These are phyloP conservation scores for Channa argus DNA, from an alignment of 2,113 vertebrate species.

Conservation along the genomic window DNA sequence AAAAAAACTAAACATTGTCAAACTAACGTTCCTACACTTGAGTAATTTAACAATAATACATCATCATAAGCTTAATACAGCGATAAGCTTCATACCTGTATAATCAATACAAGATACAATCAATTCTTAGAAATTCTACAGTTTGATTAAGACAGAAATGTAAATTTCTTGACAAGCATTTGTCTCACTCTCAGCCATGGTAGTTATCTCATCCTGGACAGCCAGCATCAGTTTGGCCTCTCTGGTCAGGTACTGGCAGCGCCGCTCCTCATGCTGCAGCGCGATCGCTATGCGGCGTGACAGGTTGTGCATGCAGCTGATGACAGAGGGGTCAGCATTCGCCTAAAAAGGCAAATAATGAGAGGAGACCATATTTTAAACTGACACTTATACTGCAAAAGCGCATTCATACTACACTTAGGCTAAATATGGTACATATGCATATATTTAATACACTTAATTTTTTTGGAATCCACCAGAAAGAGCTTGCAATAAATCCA, in stretches of 20 bases:
- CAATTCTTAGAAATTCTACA: not conserved
- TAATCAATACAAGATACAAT: not conserved
- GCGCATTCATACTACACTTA: no score
- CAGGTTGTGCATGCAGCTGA: conserved; percentile 94
- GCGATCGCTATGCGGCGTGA: conserved; percentile 94
- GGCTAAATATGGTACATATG: no score
- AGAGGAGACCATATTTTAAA: not conserved
- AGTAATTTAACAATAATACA: not conserved
- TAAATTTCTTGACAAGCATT: not conserved
- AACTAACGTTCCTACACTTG: not conserved
- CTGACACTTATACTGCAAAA: no score
- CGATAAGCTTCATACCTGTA: not conserved
- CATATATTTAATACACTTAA: no score
- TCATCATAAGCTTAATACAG: not conserved
- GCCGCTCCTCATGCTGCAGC: conserved; percentile 95
- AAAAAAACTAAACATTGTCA: conserved; percentile 24
- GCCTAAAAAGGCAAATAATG: conserved; percentile 79
- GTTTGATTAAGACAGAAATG: not conserved
- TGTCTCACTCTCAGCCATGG: conserved; percentile 90
- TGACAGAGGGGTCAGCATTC: conserved; percentile 92
- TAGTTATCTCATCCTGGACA: conserved; percentile 94
- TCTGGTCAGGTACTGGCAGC: conserved; percentile 96
- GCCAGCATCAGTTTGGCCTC: conserved; percentile 98
- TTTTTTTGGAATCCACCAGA: no score
- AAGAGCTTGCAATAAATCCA: no score